Conservation (phyloP, 2,888 invertebrate species). For the Gari tellinella region DNA sequence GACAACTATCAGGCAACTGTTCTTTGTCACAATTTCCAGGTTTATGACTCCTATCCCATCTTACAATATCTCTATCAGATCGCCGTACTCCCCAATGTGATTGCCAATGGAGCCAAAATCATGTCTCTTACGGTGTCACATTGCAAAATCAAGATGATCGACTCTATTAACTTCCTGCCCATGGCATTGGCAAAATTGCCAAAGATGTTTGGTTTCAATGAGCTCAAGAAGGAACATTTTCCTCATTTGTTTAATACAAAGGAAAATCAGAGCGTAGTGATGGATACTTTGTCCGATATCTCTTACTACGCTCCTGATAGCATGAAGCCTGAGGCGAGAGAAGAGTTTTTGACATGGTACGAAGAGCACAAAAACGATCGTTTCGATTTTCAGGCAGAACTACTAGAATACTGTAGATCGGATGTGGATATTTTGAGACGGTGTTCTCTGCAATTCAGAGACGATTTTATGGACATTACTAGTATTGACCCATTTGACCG, state of each 20-base stretch:
- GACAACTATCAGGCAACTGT: slow-evolving; percentile 29
- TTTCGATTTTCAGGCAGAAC: slow-evolving; percentile 23
- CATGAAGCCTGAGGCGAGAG: slow-evolving; percentile 19
- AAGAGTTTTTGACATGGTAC: slow-evolving; percentile 26
- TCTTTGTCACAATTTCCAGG: slow-evolving; percentile 46
- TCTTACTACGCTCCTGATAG: slow-evolving; percentile 11
- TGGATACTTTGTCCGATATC: slow-evolving; percentile 13
- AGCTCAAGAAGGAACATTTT: slow-evolving; percentile 42
- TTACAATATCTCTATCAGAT: slow-evolving; percentile 37
- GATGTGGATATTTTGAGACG: slow-evolving; percentile 30
- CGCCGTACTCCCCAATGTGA: slow-evolving; percentile 37
- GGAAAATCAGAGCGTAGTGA: slow-evolving; percentile 21
- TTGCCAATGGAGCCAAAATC: slow-evolving; percentile 36
- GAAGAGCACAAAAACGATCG: slow-evolving; percentile 5
- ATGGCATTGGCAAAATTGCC: slow-evolving; percentile 42
- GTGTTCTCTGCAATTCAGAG: slow-evolving; percentile 21
- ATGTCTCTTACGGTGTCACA: slow-evolving; percentile 24
- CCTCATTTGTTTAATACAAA: slow-evolving; percentile 35
- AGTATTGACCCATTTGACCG: slow-evolving; percentile 48
- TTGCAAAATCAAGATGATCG: slow-evolving; percentile 29
- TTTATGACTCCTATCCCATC: slow-evolving; percentile 53
- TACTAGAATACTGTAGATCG: slow-evolving; percentile 31
- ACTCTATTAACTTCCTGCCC: slow-evolving; percentile 41
- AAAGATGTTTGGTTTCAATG: slow-evolving; percentile 26
- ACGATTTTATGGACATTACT: slow-evolving; percentile 24